These are phyloP conservation scores for Meganola albula DNA, from an alignment of 2,888 invertebrate genomes.

Conservation along the genomic window DNA sequence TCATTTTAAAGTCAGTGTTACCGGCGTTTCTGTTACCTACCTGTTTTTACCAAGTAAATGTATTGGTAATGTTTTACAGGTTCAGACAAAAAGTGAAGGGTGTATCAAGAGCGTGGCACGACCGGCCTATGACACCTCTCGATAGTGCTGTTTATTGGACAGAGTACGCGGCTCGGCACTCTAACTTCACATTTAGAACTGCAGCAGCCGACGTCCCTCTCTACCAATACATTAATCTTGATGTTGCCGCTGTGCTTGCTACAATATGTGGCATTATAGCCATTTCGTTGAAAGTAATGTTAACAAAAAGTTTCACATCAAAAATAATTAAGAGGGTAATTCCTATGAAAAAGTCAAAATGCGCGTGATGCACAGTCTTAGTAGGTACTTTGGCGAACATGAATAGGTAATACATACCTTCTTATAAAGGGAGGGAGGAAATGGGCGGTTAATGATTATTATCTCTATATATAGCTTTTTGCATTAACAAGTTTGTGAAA, in stretches of 20 bases:
- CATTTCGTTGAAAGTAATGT: conserved; percentile 6
- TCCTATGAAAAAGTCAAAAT: neutral
- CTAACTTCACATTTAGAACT: conserved; percentile 21
- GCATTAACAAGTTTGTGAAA: too few species aligned
- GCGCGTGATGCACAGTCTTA: too few species aligned
- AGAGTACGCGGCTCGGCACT: conserved; percentile 70
- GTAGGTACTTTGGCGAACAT: too few species aligned
- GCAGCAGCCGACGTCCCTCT: conserved; percentile 48
- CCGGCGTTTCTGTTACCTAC: too few species aligned
- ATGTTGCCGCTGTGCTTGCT: conserved; percentile 32
- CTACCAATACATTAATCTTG: conserved; percentile 66
- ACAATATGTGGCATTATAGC: conserved; percentile 2
- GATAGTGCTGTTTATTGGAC: conserved; percentile 78
- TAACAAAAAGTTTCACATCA: conserved; percentile 3
- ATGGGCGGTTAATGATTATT: too few species aligned
- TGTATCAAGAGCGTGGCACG: conserved; percentile 72
- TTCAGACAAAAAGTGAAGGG: conserved; percentile 23
- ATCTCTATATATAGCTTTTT: too few species aligned
- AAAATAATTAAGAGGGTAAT: neutral
- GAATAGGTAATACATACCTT: too few species aligned
- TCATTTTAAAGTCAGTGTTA: too few species aligned
- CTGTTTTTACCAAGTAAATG: too few species aligned
- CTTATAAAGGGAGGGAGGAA: too few species aligned
- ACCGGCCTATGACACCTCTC: conserved; percentile 70
- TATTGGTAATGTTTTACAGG: too few species aligned